These are phyloP conservation scores for Antheraea assamensis DNA, from an alignment of 2,888 invertebrate species.

Conservation along the genomic window DNA sequence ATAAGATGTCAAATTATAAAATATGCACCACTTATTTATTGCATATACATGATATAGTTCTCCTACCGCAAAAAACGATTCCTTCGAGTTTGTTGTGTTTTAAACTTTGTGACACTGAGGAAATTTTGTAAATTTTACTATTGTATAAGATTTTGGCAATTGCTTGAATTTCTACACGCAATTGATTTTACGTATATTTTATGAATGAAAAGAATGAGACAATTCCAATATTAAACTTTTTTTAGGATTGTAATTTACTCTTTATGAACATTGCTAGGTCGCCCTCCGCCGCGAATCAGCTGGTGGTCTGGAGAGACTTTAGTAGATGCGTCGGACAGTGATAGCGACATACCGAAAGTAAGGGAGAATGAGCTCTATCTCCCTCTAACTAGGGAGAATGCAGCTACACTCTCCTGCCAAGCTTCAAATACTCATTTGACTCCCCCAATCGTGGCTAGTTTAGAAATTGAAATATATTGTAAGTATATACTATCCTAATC, in stretches of 20 bases:
- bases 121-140: too few species aligned
- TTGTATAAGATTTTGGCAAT: too few species aligned
- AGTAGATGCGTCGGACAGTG: conserved; percentile 86
- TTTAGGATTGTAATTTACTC: neutral
- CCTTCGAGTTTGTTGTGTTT: too few species aligned
- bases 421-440: conserved; percentile 88
- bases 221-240: too few species aligned
- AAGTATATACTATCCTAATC: conserved; percentile 58
- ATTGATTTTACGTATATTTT: too few species aligned
- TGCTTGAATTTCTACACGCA: too few species aligned
- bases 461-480: conserved; percentile 88
- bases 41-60: neutral
- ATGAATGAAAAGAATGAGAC: too few species aligned
- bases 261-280: conserved; percentile 75
- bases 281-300: conserved; percentile 87
- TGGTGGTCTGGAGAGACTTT: conserved; percentile 90
- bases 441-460: conserved; percentile 84
- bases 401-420: conserved; percentile 87
- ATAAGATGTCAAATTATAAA: neutral
- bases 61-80: too few species aligned
- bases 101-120: too few species aligned
- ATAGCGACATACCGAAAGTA: conserved; percentile 84
- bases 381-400: conserved; percentile 85
- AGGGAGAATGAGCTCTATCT: conserved; percentile 87
- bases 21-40: neutral